These are phyloP conservation scores for Nomada ferruginata DNA, from an alignment of 2,888 invertebrate species.

Conservation along the genomic window DNA sequence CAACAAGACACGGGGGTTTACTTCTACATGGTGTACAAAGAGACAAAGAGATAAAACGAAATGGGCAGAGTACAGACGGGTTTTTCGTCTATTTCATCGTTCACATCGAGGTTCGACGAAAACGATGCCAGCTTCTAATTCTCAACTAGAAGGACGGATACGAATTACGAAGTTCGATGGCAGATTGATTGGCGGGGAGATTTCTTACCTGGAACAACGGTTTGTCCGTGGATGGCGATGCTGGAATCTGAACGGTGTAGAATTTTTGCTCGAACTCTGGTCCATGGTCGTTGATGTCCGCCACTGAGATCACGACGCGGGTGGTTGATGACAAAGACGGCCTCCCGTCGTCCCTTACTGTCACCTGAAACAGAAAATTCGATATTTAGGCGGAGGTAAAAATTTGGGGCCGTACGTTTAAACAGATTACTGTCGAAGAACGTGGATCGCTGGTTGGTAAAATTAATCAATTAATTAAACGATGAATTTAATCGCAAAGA, in stretches of 20 bases:
- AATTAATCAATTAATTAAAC: too few relatives aligned
- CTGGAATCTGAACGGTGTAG: conserved; percentile 92
- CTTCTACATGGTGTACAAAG: conserved; percentile 49
- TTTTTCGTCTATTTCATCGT: conserved; percentile 24
- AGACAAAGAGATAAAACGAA: conserved; percentile 40
- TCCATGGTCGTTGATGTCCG: conserved; percentile 94
- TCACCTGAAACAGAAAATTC: conserved; percentile 84
- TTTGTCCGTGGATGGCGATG: conserved; percentile 85
- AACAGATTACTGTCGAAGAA: neutral
- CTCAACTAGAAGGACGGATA: conserved; percentile 41
- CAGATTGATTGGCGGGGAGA: neutral
- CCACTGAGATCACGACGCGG: conserved; percentile 91
- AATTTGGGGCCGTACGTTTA: neutral
- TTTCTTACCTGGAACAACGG: conserved; percentile 87
- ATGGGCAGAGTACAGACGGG: conserved; percentile 11
- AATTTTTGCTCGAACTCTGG: conserved; percentile 93
- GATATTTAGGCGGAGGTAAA: neutral
- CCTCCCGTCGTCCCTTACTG: conserved; percentile 91
- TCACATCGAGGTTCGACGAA: conserved; percentile 44
- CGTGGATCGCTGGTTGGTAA: neutral
- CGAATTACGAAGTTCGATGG: conserved; percentile 29
- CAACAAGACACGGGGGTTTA: conserved; percentile 51
- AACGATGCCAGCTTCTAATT: conserved; percentile 52
- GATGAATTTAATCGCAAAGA: too few relatives aligned
- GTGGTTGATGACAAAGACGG: conserved; percentile 91